Base-by-base conservation (phyloP, 2,888 invertebrate species). In the Drosophila pseudotakahashii region DNA sequence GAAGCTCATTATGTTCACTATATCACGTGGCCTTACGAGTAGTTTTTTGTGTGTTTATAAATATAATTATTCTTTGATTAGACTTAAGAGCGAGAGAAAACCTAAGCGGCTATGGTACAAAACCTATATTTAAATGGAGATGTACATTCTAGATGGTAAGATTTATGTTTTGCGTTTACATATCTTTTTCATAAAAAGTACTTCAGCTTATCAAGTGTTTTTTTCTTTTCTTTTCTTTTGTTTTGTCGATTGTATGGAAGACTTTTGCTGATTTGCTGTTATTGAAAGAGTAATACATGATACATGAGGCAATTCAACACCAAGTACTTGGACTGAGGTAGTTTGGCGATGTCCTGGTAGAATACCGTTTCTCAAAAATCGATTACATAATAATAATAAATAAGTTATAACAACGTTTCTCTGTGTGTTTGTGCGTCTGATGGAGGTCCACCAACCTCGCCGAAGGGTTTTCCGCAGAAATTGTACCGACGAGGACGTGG, bases 261-360 rank as follows among this genome's bases (percentile, higher is more conserved):
- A 71, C 70, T 48, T 36, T 69, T 60, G 67, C 73, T 73, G 74
- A 59, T 74, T 73, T 76, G 73, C 59, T 66, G 74, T 74, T 67
- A 37, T 63, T 74, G 62, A 67, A 58, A 72, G 57, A 74, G 73
- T 72, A 74, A 70, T 54, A 73, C 51, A 76, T 71, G 71, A 55
- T 60, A 74, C 77, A 77, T 89, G 83, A 84, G 82, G 88, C 82
- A 83, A 86, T 86, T 84, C 75, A 83, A 84, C 84, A 87, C 88
- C 87, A 88, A 84, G 85, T 85, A 87, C 83, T 83, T 88, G 78
- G 78, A 81, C 73, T 89, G 89, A 89, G 89, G 89, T 89, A 89
- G 89, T 87, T 82, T 78, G 84, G 88, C 76, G 85, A 81, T 80
- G 69, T 82, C 68, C 79, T 76, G 68, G 83, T 55, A 62, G 44